Evolutionary conservation across 1,140 invertebrate genomes (phyloP), one percentile per base, ranked within the genome.

Genomic region (Psilanteris sp.): DNA sequence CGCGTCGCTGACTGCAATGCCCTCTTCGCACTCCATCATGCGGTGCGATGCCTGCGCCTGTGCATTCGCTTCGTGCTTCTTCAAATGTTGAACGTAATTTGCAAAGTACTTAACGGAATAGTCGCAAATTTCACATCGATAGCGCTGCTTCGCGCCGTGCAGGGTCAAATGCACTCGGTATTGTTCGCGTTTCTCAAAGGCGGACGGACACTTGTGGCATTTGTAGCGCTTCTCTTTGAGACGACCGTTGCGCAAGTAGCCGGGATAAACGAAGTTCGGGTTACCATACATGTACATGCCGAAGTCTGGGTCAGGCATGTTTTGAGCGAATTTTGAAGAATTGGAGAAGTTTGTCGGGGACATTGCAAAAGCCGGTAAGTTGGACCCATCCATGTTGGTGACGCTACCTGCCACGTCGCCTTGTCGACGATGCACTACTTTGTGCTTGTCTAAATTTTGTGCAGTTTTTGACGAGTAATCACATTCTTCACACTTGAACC

Each of bases 101-200:
- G 94, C 93, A 70, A 93, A 94, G 84, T 94, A 95, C 74, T 94
- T 95, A 0, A 96, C 95, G 0, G 95, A 94, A 85, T 97, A 97
- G 86, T 97, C 95, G 84, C 96, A 97, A 3, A 92, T 90, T 61
- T 94, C 92, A 87, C 96, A 97, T 59, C 92, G 93, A 84, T 95
- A 96, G 61, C 93, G 91, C 83, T 96, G 94, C 70, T 93, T 93
- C 0, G 94, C 93, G 4, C 95, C 95, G 82, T 97, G 96, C 1
- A 97, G 85, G 3, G 92, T 92, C 64, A 95, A 85, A 85, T 97
- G 96, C 8, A 95, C 91, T 79, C 94, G 93, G 81, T 95, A 96
- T 81, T 96, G 94, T 76, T 94, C 93, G 22, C 93, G 89, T 85
- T 96, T 96, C 78, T 95, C 94, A 86, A 96, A 96, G 0, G 94